Base-by-base conservation (phyloP, 64 coral and sea anemone genomes). In the Platygyra sinensis region DNA sequence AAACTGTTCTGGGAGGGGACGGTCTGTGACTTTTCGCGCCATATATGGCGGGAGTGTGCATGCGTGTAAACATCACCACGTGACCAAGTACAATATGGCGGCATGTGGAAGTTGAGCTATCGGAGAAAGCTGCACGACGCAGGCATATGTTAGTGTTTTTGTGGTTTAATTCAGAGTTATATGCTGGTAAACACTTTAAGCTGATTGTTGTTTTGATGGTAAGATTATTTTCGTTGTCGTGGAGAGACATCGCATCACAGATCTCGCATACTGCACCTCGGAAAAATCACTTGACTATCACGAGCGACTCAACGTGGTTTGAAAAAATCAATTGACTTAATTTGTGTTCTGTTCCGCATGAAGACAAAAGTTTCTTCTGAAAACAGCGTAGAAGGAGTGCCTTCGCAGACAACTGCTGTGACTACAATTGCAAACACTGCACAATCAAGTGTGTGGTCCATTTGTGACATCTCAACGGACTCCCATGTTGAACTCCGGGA, bases 401-500 rank as follows among this genome's bases (percentile, higher is more conserved):
- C 81, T 72, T 32, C 81, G 62, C 62, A 85, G 71, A 72, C 81
- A 71, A 85, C 81, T 71, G 62, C 61, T 85, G 81, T 51, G 12
- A 71, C 81, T 25, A 85, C 81, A 27, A 25, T 69, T 69, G 2
- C 65, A 69, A 85, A 13, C 22, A 64, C 63, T 85, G 81, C 22
- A 71, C 81, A 85, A 65, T 87, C 82, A 16, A 92, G 90, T 33
- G 90, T 92, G 4, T 92, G 90, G 90, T 87, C 84, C 22, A 52
- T 92, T 19, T 92, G 90, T 67, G 39, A 80, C 49, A 57, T 91
- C 33, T 82, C 90, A 10, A 91, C 79, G 1, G 90, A 92, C 76
- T 30, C 90, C 15, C 90, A 92, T 7, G 84, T 92, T 2, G 97
- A 99, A 55, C 88, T 99, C 12, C 82, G 86, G 20, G 97, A 99